Evolutionary conservation across 2,888 invertebrate species (phyloP).

Genomic region (Lasioglossum figueresi): DNA sequence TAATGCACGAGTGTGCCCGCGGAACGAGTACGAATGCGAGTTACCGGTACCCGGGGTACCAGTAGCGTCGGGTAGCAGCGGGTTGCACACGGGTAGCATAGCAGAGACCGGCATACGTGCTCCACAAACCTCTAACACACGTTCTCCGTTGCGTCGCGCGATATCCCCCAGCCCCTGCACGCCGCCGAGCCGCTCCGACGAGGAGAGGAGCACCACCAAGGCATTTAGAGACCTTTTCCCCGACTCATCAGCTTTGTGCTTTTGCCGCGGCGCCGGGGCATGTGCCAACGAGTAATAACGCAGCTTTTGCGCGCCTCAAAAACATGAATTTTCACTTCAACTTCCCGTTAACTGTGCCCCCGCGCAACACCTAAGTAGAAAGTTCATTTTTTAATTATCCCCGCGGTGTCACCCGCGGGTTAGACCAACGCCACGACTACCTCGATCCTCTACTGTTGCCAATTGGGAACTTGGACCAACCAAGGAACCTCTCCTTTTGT

Average conservation of each 20-base stretch:
- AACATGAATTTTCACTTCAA: conserved; percentile 84
- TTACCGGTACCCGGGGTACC: conserved; percentile 75
- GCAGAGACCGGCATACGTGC: conserved; percentile 60
- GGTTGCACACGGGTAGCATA: not conserved
- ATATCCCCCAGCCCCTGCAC: conserved; percentile 35
- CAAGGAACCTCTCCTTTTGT: conserved; percentile 41
- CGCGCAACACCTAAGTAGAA: conserved; percentile 78
- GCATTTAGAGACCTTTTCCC: conserved; percentile 83
- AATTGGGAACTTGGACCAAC: conserved; percentile 63
- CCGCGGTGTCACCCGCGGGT: conserved; percentile 66
- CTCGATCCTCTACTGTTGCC: conserved; percentile 47
- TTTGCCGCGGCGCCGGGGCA: conserved; percentile 69
- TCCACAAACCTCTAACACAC: conserved; percentile 64
- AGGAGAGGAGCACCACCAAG: conserved; percentile 71
- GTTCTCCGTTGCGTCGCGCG: conserved; percentile 39
- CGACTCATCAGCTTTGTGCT: conserved; percentile 84
- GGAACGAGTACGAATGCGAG: conserved; percentile 73
- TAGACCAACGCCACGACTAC: conserved; percentile 19
- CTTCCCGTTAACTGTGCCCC: conserved; percentile 81
- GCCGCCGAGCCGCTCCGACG: conserved; percentile 57
- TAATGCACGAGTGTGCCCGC: conserved; percentile 64
- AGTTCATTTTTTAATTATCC: conserved; percentile 82
- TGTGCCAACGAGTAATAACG: conserved; percentile 77
- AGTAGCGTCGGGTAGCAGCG: conserved; percentile 7
- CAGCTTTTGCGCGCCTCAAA: conserved; percentile 78